Conservation (phyloP, 1,140 invertebrate species). For the Panagrolaimus sp. region DNA sequence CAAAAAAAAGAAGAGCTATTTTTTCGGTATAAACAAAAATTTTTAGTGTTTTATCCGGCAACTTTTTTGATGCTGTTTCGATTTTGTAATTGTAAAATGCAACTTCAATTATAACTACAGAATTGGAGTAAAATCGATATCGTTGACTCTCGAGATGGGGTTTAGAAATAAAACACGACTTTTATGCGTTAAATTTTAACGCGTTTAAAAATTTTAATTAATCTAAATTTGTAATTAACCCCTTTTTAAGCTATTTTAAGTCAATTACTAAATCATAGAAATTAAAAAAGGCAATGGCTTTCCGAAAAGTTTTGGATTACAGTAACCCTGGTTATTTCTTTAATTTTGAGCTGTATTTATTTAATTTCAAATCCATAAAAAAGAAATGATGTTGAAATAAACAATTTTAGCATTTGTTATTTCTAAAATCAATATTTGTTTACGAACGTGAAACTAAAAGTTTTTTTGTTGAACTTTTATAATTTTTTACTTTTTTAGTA, state of each 20-base stretch:
- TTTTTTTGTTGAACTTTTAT: too few species aligned
- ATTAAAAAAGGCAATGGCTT: background rate
- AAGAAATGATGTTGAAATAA: background rate
- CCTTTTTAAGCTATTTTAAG: background rate
- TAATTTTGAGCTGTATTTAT: background rate
- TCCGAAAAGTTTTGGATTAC: background rate
- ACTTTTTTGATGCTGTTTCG: constrained; percentile 5
- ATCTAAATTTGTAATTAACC: background rate
- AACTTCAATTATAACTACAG: too few species aligned
- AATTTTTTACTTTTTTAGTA: too few species aligned
- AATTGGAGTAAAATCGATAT: background rate
- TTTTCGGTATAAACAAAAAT: too few species aligned
- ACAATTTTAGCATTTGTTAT: background rate
- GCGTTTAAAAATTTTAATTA: background rate
- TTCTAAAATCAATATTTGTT: background rate
- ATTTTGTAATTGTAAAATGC: too few species aligned
- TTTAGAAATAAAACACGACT: background rate
- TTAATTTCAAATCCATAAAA: background rate
- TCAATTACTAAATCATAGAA: background rate
- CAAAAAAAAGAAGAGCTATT: too few species aligned
- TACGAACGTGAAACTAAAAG: too few species aligned
- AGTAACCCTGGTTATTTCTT: background rate
- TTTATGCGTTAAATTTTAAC: background rate
- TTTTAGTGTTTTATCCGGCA: too few species aligned
- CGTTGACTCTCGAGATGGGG: background rate